Evolutionary conservation across 2,888 invertebrate species (phyloP).

Genomic region (Habrosyne pyritoides): DNA sequence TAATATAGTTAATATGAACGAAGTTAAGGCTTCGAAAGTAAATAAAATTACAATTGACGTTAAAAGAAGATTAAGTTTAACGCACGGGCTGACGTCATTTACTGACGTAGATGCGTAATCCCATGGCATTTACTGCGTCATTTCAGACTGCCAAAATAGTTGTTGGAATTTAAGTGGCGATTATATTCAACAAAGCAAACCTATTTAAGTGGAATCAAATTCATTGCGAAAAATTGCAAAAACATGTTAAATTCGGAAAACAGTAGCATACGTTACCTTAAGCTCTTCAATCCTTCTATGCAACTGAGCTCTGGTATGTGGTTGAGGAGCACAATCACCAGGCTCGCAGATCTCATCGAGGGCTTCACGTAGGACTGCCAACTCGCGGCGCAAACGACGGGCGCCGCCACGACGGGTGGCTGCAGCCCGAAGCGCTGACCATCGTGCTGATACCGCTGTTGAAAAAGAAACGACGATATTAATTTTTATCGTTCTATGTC

Average conservation of each 20-base stretch:
- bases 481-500: too few relatives aligned
- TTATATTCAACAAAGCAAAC: background rate
- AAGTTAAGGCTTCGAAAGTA: background rate
- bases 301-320: slow-evolving; percentile 75
- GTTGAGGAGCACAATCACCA: slow-evolving; percentile 83
- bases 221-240: background rate
- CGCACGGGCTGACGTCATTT: background rate
- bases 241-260: too few relatives aligned
- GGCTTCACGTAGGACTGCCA: slow-evolving; percentile 83
- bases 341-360: slow-evolving; percentile 85
- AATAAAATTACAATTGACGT: background rate
- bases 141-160: background rate
- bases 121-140: background rate
- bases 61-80: background rate
- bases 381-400: slow-evolving; percentile 84
- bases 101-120: background rate
- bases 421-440: slow-evolving; percentile 76
- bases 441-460: slow-evolving; percentile 75
- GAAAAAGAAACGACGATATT: slow-evolving; percentile 21
- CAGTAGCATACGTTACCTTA: slow-evolving; percentile 51
- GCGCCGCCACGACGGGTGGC: slow-evolving; percentile 75
- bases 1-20: too few relatives aligned
- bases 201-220: background rate
- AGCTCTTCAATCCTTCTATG: slow-evolving; percentile 75
- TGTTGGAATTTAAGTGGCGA: background rate